These are phyloP conservation scores for Equus quagga DNA, from an alignment of 2,113 vertebrate species.

Conservation along the genomic window DNA sequence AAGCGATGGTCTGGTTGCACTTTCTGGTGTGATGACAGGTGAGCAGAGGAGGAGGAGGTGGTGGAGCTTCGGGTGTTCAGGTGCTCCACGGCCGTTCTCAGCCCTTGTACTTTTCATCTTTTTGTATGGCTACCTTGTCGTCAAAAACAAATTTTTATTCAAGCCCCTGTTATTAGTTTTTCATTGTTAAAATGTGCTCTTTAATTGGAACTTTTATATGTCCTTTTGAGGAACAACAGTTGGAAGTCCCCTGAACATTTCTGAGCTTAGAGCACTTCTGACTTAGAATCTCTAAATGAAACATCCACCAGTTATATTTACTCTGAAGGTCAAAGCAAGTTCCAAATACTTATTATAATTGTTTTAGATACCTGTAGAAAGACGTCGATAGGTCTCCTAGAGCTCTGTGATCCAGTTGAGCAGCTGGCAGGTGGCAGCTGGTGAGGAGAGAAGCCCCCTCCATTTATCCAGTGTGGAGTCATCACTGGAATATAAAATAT, in stretches of 20 bases:
- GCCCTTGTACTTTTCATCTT: not conserved
- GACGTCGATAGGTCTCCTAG: conserved; percentile 84
- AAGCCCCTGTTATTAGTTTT: not conserved
- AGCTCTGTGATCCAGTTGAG: conserved; percentile 85
- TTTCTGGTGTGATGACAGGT: not conserved
- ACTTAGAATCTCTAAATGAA: not conserved
- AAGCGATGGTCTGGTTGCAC: not conserved
- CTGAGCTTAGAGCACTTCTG: not conserved
- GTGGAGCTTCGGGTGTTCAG: not conserved
- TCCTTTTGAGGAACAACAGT: conserved; percentile 6
- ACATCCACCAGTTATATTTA: not conserved
- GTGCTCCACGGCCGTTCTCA: not conserved
- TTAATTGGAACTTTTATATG: not conserved
- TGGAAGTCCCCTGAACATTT: not conserved
- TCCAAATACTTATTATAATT: conserved; percentile 86
- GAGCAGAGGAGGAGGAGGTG: not conserved
- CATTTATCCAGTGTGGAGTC: not conserved
- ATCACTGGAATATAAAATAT: not conserved
- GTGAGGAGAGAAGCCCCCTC: conserved; percentile 39
- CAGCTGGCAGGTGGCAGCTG: conserved; percentile 90
- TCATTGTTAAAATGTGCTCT: not conserved
- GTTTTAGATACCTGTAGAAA: conserved; percentile 86
- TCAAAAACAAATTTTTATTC: not conserved
- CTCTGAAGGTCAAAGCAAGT: conserved; percentile 87
- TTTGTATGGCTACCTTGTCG: not conserved